Conservation (phyloP, 2,888 invertebrate species). For the Tenthredo distinguenda region DNA sequence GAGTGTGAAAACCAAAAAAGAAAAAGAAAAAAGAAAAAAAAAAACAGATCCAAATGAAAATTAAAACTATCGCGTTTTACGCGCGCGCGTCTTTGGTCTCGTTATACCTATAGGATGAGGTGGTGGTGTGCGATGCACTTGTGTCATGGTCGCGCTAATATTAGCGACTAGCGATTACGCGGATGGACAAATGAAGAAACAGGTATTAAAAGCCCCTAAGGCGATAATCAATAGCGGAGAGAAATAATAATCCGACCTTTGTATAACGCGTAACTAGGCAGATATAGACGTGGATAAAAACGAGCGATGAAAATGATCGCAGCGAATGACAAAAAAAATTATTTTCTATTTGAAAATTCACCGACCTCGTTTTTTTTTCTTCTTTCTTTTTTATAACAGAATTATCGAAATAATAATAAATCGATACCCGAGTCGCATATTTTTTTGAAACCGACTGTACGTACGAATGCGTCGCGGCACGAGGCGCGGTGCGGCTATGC, state of each 20-base stretch:
- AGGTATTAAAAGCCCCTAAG: slow-evolving; percentile 9
- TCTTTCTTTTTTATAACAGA: not conserved
- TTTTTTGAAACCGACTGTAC: slow-evolving; percentile 42
- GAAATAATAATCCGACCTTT: not conserved
- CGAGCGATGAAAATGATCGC: not conserved
- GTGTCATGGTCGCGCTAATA: slow-evolving; percentile 78
- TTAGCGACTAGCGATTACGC: slow-evolving; percentile 72
- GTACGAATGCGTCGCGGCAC: slow-evolving; percentile 52
- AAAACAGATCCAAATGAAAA: slow-evolving; percentile 57
- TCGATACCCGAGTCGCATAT: not conserved
- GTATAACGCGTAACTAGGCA: not conserved
- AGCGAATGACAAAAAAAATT: not conserved
- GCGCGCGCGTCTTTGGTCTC: slow-evolving; percentile 58
- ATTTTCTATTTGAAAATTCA: not conserved
- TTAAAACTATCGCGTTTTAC: not conserved
- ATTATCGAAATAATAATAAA: not conserved
- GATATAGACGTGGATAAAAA: not conserved
- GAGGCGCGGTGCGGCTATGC: slow-evolving; percentile 66
- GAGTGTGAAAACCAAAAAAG: not conserved
- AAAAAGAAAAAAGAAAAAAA: not conserved
- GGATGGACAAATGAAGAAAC: slow-evolving; percentile 18
- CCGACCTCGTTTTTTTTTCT: not conserved
- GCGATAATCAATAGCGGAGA: not conserved
- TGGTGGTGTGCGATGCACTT: slow-evolving; percentile 66
- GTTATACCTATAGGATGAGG: not conserved